Evolutionary conservation across 2,113 vertebrate genomes (phyloP).

Genomic region (Tetraodon nigroviridis): DNA sequence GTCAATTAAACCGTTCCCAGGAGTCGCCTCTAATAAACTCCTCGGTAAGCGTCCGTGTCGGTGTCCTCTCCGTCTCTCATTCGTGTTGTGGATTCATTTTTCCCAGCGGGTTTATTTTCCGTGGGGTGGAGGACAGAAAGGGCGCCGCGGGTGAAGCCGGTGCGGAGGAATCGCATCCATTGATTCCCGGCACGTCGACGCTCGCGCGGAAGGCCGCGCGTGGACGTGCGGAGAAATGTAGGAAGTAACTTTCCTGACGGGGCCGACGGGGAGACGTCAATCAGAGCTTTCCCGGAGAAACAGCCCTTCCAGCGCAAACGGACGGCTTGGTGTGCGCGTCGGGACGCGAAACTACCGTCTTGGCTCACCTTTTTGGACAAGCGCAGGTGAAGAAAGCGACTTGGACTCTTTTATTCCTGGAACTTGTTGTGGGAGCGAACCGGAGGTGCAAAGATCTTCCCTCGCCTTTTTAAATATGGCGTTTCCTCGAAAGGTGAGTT

Average conservation of each 20-base stretch:
- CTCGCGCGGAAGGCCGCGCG: neutral
- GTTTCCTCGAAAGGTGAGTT: slow-evolving; percentile 37
- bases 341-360: neutral
- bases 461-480: neutral
- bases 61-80: neutral
- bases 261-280: slow-evolving; percentile 27
- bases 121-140: no score
- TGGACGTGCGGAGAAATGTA: slow-evolving; percentile 37
- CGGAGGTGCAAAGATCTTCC: neutral
- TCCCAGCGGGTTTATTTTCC: no score
- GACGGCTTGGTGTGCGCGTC: neutral
- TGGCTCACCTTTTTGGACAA: slow-evolving; percentile 2
- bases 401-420: slow-evolving; percentile 1
- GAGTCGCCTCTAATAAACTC: neutral
- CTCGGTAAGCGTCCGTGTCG: neutral
- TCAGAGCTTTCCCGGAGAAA: neutral
- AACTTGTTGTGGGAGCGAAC: slow-evolving; percentile 8
- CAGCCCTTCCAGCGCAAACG: neutral
- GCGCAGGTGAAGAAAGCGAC: slow-evolving; percentile 27
- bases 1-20: slow-evolving; percentile 8
- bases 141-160: neutral
- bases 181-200: slow-evolving; percentile 12
- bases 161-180: neutral
- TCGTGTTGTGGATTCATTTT: no score
- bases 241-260: slow-evolving; percentile 52